Conservation (phyloP, 2,797 vertebrate genomes). For the Propithecus perrieri region DNA sequence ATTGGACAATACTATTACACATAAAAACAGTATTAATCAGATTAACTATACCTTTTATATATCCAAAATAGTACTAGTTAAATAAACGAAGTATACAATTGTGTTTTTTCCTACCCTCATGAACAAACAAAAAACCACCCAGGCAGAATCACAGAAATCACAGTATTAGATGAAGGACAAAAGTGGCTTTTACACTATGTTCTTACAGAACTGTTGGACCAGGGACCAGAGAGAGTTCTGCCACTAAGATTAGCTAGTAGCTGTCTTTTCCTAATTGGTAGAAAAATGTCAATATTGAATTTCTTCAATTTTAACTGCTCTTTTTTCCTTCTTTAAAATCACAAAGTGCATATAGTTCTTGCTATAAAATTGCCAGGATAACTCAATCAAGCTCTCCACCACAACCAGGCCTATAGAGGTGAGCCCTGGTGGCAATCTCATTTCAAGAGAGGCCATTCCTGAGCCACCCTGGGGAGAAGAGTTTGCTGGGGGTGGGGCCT, state of each 20-base stretch:
- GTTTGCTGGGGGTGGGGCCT: fast-evolving
- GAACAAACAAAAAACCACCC: background rate
- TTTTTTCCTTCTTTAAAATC: background rate
- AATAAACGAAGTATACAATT: background rate
- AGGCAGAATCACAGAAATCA: background rate
- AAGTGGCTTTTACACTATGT: background rate
- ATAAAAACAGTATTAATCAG: background rate
- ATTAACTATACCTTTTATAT: background rate
- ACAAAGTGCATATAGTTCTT: background rate
- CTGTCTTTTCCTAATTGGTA: background rate
- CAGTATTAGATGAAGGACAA: background rate
- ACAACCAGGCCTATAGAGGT: background rate
- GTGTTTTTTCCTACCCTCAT: background rate
- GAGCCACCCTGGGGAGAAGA: too few species aligned
- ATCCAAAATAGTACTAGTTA: background rate
- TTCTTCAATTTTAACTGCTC: constrained; percentile 5
- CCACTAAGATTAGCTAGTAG: background rate
- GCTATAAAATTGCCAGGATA: background rate
- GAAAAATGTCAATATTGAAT: background rate
- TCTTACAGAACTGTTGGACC: background rate
- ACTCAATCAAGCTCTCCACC: background rate
- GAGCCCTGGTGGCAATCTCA: background rate
- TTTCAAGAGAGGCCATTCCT: background rate
- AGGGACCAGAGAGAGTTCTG: background rate
- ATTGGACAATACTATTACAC: background rate